These are phyloP conservation scores for Gortyna flavago DNA, from an alignment of 2,888 invertebrate genomes.

Conservation along the genomic window DNA sequence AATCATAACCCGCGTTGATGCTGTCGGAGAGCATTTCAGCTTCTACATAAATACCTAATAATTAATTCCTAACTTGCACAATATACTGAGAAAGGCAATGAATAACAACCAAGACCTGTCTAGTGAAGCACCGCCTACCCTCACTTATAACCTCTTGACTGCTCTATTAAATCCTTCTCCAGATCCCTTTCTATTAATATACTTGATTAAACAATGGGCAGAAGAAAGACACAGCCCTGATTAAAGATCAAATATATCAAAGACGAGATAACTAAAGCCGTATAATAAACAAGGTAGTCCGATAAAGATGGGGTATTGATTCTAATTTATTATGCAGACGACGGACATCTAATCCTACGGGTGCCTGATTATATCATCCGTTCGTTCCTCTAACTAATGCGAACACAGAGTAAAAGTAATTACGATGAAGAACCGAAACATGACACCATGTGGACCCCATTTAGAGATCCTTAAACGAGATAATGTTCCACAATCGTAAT, in stretches of 20 bases:
- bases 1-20: constrained; percentile 2
- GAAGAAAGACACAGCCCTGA: constrained; percentile 55
- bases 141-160: constrained; percentile 52
- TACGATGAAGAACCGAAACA: constrained; percentile 68
- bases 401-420: constrained; percentile 74
- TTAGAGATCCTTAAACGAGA: constrained; percentile 41
- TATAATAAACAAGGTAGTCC: constrained; percentile 72
- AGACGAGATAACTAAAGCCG: constrained; percentile 62
- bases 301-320: constrained; percentile 72
- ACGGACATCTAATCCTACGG: constrained; percentile 74
- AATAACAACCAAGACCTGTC: constrained; percentile 37
- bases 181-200: constrained; percentile 53
- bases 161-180: constrained; percentile 60
- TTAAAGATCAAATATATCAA: constrained; percentile 63
- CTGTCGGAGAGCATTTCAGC: constrained; percentile 10
- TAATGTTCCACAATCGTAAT: constrained; percentile 36
- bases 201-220: constrained; percentile 59
- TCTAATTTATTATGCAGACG: constrained; percentile 79
- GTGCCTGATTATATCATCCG: constrained; percentile 71
- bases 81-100: constrained; percentile 27
- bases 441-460: constrained; percentile 52
- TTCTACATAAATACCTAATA: constrained; percentile 5
- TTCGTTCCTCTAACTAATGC: constrained; percentile 73
- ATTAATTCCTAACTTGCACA: constrained; percentile 23
- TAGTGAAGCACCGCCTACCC: constrained; percentile 34